Percentiles rank a stretch among this genome's conserved stretches.
Conservation (phyloP, 1,140 invertebrate genomes). For the Nephila pilipes region DNA sequence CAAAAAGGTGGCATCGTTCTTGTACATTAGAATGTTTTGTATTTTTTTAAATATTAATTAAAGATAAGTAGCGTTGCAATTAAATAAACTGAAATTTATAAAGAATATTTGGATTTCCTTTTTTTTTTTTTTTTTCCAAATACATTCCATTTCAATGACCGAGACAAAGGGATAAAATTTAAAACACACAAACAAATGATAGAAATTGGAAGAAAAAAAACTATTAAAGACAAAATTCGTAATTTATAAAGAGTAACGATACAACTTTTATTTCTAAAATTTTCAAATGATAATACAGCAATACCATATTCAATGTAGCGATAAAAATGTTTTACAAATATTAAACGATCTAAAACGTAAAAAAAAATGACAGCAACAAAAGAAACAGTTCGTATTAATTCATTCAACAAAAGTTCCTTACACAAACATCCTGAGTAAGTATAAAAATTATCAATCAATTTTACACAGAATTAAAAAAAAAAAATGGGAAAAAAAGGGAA, state of each 20-base stretch:
- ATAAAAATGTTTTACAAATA: neutral
- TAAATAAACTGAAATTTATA: too few species aligned
- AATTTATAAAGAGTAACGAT: neutral
- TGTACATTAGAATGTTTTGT: too few species aligned
- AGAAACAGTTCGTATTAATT: neutral
- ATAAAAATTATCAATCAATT: neutral
- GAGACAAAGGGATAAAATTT: too few species aligned
- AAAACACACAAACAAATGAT: neutral
- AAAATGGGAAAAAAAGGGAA: neutral
- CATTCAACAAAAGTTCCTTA: neutral
- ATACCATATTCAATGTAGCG: neutral
- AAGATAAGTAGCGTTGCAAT: too few species aligned
- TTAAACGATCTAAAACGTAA: neutral
- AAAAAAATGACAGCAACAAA: neutral
- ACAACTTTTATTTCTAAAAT: constrained; percentile 9
- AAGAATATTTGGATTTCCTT: too few species aligned
- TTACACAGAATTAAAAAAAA: neutral
- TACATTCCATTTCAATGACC: too few species aligned
- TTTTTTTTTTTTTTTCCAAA: too few species aligned
- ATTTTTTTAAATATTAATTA: too few species aligned
- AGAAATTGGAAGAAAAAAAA: neutral
- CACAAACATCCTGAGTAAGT: constrained; percentile 16
- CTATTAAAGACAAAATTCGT: neutral
- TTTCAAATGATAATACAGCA: constrained; percentile 31
- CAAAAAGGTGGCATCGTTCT: too few species aligned